These are phyloP conservation scores for Nipponia nippon DNA, from an alignment of 2,113 vertebrate genomes.

Conservation along the genomic window DNA sequence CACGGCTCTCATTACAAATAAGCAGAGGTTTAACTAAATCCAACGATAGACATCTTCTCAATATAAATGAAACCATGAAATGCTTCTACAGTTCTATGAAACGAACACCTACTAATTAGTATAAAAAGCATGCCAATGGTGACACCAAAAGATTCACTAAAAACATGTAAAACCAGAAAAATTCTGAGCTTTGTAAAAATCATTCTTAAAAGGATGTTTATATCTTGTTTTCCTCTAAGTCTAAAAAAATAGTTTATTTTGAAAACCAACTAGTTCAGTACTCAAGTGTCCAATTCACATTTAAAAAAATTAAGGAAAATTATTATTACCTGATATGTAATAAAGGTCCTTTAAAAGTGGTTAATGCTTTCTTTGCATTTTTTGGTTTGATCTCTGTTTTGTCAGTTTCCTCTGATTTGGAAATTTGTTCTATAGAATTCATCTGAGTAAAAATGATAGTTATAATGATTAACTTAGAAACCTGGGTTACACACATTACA, in stretches of 20 bases:
- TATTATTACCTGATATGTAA: slow-evolving; percentile 89
- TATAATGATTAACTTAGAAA: slow-evolving; percentile 46
- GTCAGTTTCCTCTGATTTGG: slow-evolving; percentile 85
- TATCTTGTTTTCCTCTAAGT: not conserved
- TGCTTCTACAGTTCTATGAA: not conserved
- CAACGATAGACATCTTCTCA: not conserved
- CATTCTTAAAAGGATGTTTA: not conserved
- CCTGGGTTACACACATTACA: not conserved
- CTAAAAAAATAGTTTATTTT: not conserved
- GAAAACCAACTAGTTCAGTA: not conserved
- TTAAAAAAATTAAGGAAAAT: not conserved
- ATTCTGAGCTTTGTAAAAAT: not conserved
- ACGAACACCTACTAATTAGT: not conserved
- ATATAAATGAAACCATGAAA: not conserved
- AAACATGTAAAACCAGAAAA: not conserved
- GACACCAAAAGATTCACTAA: not conserved
- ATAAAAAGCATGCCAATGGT: not conserved
- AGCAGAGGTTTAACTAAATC: not conserved
- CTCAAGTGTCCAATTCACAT: not conserved
- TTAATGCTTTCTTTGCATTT: slow-evolving; percentile 84
- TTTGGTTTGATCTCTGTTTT: slow-evolving; percentile 81
- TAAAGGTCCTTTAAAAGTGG: slow-evolving; percentile 90
- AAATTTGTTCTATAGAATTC: slow-evolving; percentile 80
- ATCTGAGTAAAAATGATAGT: slow-evolving; percentile 75
- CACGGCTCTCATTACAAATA: not conserved